phyloP scores from a whole-genome alignment of 64 coral and sea anemone genomes.

The Montipora foliosa region DNA sequence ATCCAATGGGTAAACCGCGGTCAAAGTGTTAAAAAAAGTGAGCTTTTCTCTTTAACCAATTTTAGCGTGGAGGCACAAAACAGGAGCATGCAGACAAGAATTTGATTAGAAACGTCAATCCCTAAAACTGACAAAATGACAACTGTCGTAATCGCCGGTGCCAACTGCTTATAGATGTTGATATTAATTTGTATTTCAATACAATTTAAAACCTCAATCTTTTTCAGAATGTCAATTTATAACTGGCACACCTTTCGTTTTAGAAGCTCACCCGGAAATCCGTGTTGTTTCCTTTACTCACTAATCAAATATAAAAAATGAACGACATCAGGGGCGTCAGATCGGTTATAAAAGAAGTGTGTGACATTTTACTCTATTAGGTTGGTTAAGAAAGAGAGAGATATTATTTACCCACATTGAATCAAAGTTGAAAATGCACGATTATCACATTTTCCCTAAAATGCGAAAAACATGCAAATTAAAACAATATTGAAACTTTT shows the following conservation, averaged over 20 bases:
- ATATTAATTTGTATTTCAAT: too few species aligned
- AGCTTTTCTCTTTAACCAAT: too few species aligned
- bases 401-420: neutral
- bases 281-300: neutral
- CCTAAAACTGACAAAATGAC: too few species aligned
- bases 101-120: too few species aligned
- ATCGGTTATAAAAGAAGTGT: neutral
- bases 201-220: too few species aligned
- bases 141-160: too few species aligned
- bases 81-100: too few species aligned
- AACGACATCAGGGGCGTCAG: neutral
- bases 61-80: too few species aligned
- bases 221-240: neutral
- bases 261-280: neutral
- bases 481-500: too few species aligned
- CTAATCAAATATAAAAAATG: neutral
- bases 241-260: neutral
- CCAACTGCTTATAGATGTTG: too few species aligned
- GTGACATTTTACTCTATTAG: neutral
- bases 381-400: neutral
- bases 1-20: too few species aligned
- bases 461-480: neutral
- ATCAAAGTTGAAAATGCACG: neutral
- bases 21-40: too few species aligned
- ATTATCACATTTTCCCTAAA: neutral